Evolutionary conservation across 2,888 invertebrate genomes (phyloP).

Genomic region (Melinaea menophilus): DNA sequence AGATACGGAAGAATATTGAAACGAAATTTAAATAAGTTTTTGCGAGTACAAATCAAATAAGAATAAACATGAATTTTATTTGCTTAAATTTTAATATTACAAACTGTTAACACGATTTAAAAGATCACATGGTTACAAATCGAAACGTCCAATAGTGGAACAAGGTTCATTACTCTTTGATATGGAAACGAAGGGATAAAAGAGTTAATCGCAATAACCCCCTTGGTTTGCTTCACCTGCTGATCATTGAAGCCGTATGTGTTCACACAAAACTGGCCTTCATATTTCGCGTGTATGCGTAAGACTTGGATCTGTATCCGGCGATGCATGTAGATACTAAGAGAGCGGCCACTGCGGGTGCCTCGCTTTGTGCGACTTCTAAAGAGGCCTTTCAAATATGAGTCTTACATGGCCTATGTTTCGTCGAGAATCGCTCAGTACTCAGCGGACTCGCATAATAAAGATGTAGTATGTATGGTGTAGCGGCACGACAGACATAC

Average conservation of each 20-base stretch:
- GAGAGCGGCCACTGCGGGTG: conserved; percentile 73
- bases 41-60: conserved; percentile 17
- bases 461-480: conserved; percentile 61
- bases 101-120: conserved; percentile 25
- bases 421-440: conserved; percentile 60
- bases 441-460: conserved; percentile 54
- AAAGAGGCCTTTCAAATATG: conserved; percentile 65
- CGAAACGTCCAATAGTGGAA: conserved; percentile 67
- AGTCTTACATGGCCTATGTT: conserved; percentile 60
- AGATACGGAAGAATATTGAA: conserved; percentile 9
- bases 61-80: conserved; percentile 8
- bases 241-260: conserved; percentile 77
- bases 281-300: conserved; percentile 68
- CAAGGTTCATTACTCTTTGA: conserved; percentile 78
- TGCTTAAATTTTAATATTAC: conserved; percentile 15
- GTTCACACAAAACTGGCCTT: conserved; percentile 73
- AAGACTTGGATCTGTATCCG: conserved; percentile 76
- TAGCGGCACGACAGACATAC: conserved; percentile 67
- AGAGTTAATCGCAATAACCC: conserved; percentile 77
- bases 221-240: conserved; percentile 77
- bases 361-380: conserved; percentile 63
- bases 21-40: conserved; percentile 14
- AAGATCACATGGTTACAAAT: conserved; percentile 71
- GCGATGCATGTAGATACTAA: conserved; percentile 69
- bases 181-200: conserved; percentile 77